A percentile compares a stretch with the other conserved stretches of the same genome.
phyloP scores from a whole-genome alignment of 2,888 invertebrate genomes.

The Colostygia pectinataria region DNA sequence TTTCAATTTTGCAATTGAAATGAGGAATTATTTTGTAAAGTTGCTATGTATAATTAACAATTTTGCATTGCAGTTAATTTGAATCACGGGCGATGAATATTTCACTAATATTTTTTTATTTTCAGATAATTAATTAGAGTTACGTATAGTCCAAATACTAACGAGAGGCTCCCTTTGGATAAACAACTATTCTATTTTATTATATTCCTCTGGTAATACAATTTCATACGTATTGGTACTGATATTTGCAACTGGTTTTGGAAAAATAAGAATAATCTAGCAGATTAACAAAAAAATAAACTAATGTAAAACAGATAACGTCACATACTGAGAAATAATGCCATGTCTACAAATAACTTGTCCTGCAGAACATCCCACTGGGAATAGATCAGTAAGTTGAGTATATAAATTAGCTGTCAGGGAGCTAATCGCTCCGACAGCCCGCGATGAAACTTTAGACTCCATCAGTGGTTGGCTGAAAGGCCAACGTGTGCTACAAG shows the following conservation, averaged over 20 bases:
- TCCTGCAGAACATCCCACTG: constrained; percentile 55
- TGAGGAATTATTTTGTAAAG: constrained; percentile 18
- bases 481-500: constrained; percentile 61
- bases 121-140: too few species aligned
- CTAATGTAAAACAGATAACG: too few species aligned
- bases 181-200: too few species aligned
- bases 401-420: constrained; percentile 83
- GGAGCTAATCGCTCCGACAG: constrained; percentile 80
- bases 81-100: background rate
- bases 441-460: constrained; percentile 80
- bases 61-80: constrained; percentile 10
- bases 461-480: constrained; percentile 76
- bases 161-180: too few species aligned
- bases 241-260: too few species aligned
- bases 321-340: constrained; percentile 27
- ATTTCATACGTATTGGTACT: too few species aligned
- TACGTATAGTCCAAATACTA: too few species aligned
- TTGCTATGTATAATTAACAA: constrained; percentile 12
- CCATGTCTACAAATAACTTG: constrained; percentile 47
- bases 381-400: constrained; percentile 80
- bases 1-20: constrained; percentile 25
- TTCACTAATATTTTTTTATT: background rate
- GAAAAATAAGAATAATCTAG: too few species aligned
- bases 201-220: too few species aligned
- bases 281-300: too few species aligned